These are phyloP conservation scores for Tipula vernalis DNA, from an alignment of 2,888 invertebrate genomes.

Conservation along the genomic window DNA sequence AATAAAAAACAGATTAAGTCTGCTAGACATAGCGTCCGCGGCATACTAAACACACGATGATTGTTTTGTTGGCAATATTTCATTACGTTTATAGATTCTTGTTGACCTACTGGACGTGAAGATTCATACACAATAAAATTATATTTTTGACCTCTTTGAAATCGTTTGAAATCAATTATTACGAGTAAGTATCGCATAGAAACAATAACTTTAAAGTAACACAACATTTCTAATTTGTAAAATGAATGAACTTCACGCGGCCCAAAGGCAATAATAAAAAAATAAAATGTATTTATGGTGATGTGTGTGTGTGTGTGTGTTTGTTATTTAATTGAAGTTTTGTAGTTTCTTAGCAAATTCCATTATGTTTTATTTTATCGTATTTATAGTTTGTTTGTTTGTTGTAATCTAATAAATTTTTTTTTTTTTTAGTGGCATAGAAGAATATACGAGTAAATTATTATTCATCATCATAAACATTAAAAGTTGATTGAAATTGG, in stretches of 20 bases:
- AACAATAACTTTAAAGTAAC: not conserved
- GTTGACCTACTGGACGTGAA: not conserved
- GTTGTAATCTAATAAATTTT: not conserved
- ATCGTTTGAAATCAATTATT: not conserved
- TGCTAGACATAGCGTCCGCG: not conserved
- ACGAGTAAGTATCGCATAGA: not conserved
- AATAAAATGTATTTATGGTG: not conserved
- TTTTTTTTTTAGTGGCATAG: not conserved
- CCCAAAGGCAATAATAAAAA: not conserved
- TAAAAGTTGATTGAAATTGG: not conserved
- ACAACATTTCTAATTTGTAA: not conserved
- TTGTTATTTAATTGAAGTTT: not conserved
- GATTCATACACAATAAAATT: not conserved
- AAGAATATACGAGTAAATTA: not conserved
- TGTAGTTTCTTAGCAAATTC: not conserved
- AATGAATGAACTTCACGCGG: not conserved
- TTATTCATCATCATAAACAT: not conserved
- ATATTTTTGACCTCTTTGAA: not conserved
- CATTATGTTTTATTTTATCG: not conserved
- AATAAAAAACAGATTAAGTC: not conserved
- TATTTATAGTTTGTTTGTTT: not conserved
- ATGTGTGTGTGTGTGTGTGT: not conserved
- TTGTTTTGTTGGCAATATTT: not conserved
- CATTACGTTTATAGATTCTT: not conserved
- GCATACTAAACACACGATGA: not conserved